These are phyloP conservation scores for Pluvialis apricaria DNA, from an alignment of 2,113 vertebrate genomes.

Conservation along the genomic window DNA sequence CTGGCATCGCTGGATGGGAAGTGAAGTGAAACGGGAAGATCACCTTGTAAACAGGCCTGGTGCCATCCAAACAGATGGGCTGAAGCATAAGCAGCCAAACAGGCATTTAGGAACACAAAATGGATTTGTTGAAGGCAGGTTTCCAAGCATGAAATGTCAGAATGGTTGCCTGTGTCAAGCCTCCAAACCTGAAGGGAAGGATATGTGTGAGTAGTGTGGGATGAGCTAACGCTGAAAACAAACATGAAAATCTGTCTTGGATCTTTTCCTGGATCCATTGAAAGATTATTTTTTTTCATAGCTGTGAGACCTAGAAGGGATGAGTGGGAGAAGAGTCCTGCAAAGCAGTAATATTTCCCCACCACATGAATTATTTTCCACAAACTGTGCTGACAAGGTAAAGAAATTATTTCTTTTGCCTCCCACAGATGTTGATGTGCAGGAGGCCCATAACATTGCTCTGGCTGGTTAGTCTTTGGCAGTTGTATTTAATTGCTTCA, in stretches of 20 bases:
- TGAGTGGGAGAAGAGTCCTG: not conserved
- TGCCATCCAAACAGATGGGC: slow-evolving; percentile 62
- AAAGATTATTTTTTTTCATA: not conserved
- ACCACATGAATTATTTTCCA: not conserved
- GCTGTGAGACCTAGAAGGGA: not conserved
- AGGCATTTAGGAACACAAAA: slow-evolving; percentile 23
- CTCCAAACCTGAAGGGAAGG: not conserved
- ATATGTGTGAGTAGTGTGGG: not conserved
- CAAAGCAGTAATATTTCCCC: not conserved
- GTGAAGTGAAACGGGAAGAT: slow-evolving; percentile 23
- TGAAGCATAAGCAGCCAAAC: not conserved
- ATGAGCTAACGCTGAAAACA: not conserved
- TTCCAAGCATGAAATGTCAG: slow-evolving; percentile 17
- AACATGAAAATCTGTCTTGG: slow-evolving; percentile 13
- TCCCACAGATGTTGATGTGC: not conserved
- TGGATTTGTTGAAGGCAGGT: slow-evolving; percentile 26
- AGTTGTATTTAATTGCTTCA: slow-evolving; percentile 1
- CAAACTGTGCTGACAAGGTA: not conserved
- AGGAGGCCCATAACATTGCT: not conserved
- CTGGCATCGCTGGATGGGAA: not conserved
- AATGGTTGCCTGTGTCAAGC: not conserved
- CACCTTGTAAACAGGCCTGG: slow-evolving; percentile 54
- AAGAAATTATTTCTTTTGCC: not conserved
- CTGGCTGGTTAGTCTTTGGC: not conserved
- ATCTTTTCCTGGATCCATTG: not conserved